Base-by-base conservation (phyloP, 2,113 vertebrate genomes). In the Dolichallabes microphthalmus region DNA sequence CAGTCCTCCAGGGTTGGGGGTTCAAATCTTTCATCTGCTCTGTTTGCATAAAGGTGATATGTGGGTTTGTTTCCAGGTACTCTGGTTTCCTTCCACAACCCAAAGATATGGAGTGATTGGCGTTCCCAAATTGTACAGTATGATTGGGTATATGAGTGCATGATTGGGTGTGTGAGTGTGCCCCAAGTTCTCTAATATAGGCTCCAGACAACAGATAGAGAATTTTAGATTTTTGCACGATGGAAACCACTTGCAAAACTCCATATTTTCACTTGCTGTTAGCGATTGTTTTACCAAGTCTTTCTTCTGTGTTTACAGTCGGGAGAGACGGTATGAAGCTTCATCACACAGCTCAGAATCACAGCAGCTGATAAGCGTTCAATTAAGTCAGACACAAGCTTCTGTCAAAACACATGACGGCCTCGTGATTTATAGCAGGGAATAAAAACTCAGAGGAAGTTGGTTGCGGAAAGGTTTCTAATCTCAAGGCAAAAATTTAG, bases 321-420 rank as follows among this genome's bases (percentile, higher is more conserved):
- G 11, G 1, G 32, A 79, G 30, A 79, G 76, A 39, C 30, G 55
- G 57, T 32, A 60, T 17, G 73, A 17, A 60, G 57, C 12, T 57
- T 60, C 55, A 58, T 57, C 75, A 2, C 27, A 35, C 76, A 6
- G 76, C 76, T 78, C 55, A 7, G 76, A 79, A 60, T 35, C 76
- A 8, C 76, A 60, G 55, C 55, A 79, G 76, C 30, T 60, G 76
- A 79, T 79, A 79, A 79, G 55, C 20, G 10, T 79, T 79, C 55
- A 60, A 60, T 79, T 79, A 60, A 22, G 25, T 55, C 25, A 60
- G 32, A 60, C 76, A 79, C 55, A 14, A 60, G n/a, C 76, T 78
- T 19, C 8, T 58, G 76, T 12, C 76, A 35, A 35, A 78, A 35
- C 32, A 14, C 19, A 79, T 2, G 55, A 58, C 8, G 30, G 30